These are phyloP conservation scores for Siniperca undulata DNA, from an alignment of 2,797 vertebrate species.

Conservation along the genomic window DNA sequence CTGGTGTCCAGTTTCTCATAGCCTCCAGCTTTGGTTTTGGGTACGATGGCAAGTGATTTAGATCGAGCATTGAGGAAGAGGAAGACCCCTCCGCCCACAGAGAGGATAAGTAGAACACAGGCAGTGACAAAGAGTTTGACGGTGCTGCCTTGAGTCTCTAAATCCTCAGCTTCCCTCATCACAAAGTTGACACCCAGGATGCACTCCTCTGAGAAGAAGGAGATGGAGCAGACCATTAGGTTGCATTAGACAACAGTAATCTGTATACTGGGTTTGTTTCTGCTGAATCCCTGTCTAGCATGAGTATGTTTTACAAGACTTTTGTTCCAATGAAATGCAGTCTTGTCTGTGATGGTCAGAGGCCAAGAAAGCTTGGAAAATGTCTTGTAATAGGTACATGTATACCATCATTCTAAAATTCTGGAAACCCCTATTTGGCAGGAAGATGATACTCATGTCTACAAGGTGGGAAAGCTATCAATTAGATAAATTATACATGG, in stretches of 20 bases:
- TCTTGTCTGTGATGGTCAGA: conserved; percentile 14
- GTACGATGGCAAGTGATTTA: conserved; percentile 44
- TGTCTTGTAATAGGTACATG: not conserved
- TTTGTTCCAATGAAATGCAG: conserved; percentile 5
- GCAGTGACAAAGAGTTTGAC: conserved; percentile 74
- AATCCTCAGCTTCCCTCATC: conserved; percentile 16
- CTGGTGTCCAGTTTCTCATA: conserved; percentile 86
- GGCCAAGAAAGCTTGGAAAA: not conserved
- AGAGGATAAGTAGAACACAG: conserved; percentile 83
- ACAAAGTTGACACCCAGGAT: conserved; percentile 78
- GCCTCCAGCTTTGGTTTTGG: conserved; percentile 73
- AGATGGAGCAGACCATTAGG: conserved; percentile 18
- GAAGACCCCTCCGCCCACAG: conserved; percentile 81
- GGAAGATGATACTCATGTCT: not conserved
- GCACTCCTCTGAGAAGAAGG: conserved; percentile 68
- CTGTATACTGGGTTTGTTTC: not conserved
- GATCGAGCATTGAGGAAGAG: conserved; percentile 82
- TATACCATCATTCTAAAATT: not conserved
- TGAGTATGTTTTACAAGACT: not conserved
- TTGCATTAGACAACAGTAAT: conserved; percentile 7
- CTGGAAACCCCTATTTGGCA: conserved; percentile 21
- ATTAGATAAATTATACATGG: not conserved
- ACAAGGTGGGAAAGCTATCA: not conserved
- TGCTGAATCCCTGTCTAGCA: not conserved
- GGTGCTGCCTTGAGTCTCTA: conserved; percentile 28